Evolutionary conservation across 37 sponge, comb jelly and placozoan species (phyloP), one percentile per base, ranked within the genome.

Genomic region (Tethya wilhelma): DNA sequence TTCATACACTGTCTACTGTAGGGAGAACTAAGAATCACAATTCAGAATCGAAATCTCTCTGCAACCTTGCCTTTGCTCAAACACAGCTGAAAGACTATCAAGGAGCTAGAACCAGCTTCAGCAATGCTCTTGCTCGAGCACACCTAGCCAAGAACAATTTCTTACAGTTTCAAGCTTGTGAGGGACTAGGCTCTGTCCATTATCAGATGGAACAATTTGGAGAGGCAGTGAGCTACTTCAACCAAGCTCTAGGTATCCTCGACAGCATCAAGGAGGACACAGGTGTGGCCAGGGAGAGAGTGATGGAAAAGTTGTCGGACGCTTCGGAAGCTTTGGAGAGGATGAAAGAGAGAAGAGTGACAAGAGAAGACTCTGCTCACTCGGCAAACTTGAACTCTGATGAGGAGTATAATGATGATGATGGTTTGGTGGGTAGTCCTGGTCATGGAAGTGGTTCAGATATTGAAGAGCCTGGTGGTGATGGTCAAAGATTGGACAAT

Each of bases 231-330:
- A 37, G 37, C 26, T 49, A 71, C 63, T 88, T 88, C 33, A 69
- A 93, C 19, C 69, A 77, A 41, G 93, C 89, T 12, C 57, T 93
- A 38, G 26, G 2, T 23, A 31, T 68, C 17, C 56, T 93, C 38
- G 86, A 84, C 19, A 34, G 56, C 23, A 85, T 88, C 29, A 73
- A 79, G 41, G 73, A 71, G 32, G 82, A 93, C 55, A 81, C 89
- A 31, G 89, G 89, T 0, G 63, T 85, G 23, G 82, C 80, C 14
- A 53, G 89, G 49, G 93, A 88, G 74, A 93, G 93, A 38, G 85
- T 93, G 30, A 84, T 93, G 93, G 89, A 93, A 65, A 88, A 93
- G 38, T 36, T 93, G 31, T 88, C 89, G 3, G 78, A 88, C 56
- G 89, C 74, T 29, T 68, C 59, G 20, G 82, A 88, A 73, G 78